A percentile compares a stretch with the other conserved stretches of the same genome.
phyloP scores from a whole-genome alignment of 2,113 vertebrate genomes.

The Scortum barcoo region DNA sequence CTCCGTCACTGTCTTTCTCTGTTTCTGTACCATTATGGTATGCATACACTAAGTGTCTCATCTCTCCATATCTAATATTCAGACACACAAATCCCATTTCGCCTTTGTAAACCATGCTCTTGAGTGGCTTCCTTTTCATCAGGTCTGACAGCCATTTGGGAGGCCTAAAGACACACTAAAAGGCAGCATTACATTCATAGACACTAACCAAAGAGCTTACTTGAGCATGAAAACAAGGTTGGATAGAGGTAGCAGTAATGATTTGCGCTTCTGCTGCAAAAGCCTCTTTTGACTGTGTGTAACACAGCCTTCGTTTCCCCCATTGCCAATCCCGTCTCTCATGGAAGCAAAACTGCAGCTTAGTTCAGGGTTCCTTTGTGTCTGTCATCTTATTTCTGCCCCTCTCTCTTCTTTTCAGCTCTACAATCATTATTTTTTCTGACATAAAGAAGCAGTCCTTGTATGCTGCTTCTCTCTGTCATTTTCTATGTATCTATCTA shows the following conservation, averaged over 20 bases:
- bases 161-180: constrained; percentile 58
- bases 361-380: constrained; percentile 57
- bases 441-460: constrained; percentile 37
- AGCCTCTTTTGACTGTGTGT: constrained; percentile 54
- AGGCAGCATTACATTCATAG: constrained; percentile 60
- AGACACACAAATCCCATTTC: constrained; percentile 58
- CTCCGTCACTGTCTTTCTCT: constrained; percentile 8
- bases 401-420: constrained; percentile 49
- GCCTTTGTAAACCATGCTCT: constrained; percentile 53
- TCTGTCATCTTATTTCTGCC: constrained; percentile 46
- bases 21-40: constrained; percentile 40
- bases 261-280: constrained; percentile 53
- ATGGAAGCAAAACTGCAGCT: constrained; percentile 47
- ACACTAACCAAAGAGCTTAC: constrained; percentile 58
- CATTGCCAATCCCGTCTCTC: constrained; percentile 43
- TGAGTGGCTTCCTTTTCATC: constrained; percentile 68
- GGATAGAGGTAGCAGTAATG: constrained; percentile 65
- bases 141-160: constrained; percentile 62
- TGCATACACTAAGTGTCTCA: constrained; percentile 45
- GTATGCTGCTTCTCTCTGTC: constrained; percentile 24
- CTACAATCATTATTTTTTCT: constrained; percentile 61
- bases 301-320: constrained; percentile 34
- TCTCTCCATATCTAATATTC: constrained; percentile 46
- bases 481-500: constrained; percentile 45
- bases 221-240: constrained; percentile 70